Percentiles rank a stretch among this genome's conserved stretches.
These are phyloP conservation scores for Charina bottae DNA, from an alignment of 2,113 vertebrate species.

Conservation along the genomic window DNA sequence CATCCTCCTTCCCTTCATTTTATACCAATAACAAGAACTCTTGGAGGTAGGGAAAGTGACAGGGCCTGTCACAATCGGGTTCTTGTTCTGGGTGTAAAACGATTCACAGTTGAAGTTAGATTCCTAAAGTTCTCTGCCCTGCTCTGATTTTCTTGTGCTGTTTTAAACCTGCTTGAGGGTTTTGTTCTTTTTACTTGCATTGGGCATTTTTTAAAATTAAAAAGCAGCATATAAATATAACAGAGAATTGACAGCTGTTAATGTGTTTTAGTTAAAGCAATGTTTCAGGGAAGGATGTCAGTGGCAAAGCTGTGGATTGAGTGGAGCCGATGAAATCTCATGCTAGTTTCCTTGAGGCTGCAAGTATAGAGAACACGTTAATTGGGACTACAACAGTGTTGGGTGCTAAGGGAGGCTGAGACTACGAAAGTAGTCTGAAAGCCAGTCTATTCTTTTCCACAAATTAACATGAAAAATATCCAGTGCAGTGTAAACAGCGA, in stretches of 20 bases:
- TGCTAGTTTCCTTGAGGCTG: background rate
- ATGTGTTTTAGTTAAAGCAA: background rate
- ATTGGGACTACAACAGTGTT: background rate
- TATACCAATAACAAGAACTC: background rate
- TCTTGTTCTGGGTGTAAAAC: background rate
- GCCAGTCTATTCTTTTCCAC: background rate
- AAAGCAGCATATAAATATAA: background rate
- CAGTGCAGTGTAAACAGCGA: background rate
- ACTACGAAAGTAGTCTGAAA: background rate
- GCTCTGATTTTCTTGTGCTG: background rate
- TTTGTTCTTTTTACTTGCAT: background rate
- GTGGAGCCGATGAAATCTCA: background rate
- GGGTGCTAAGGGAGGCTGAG: background rate
- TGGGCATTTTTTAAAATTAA: background rate
- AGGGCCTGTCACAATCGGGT: background rate
- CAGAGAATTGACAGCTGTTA: background rate
- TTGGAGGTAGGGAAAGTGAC: background rate
- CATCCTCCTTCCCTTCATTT: background rate
- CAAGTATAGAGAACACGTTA: background rate
- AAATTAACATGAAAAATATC: background rate
- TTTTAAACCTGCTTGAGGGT: background rate
- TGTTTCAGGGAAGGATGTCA: background rate
- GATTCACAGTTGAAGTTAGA: background rate
- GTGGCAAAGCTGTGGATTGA: too few relatives aligned
- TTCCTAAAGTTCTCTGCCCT: background rate